Evolutionary conservation across 2,888 invertebrate species (phyloP).

Genomic region (Amiota minor): DNA sequence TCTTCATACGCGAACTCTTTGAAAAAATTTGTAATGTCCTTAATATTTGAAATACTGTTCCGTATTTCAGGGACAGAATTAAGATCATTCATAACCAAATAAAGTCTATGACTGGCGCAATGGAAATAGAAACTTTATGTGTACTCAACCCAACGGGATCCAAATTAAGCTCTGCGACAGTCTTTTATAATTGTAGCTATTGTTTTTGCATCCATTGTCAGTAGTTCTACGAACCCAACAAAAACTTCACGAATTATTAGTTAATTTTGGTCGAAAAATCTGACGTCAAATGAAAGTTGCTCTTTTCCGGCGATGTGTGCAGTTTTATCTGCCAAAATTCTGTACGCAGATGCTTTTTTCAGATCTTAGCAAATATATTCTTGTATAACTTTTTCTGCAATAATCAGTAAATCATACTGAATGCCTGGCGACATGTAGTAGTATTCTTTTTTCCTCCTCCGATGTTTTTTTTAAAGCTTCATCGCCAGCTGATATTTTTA

Average conservation of each 20-base stretch:
- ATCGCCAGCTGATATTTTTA: slow-evolving; percentile 6
- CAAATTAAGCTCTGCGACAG: background rate
- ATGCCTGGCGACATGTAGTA: background rate
- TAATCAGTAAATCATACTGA: background rate
- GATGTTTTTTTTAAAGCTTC: background rate
- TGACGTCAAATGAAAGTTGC: background rate
- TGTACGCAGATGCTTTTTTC: too few relatives aligned
- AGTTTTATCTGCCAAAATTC: background rate
- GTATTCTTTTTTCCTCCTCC: background rate
- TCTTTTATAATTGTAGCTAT: background rate
- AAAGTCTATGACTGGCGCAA: background rate
- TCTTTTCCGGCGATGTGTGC: background rate
- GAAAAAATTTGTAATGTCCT: too few relatives aligned
- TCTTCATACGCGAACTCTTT: too few relatives aligned
- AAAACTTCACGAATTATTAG: background rate
- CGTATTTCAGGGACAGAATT: too few relatives aligned
- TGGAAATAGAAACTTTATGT: background rate
- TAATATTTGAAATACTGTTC: too few relatives aligned
- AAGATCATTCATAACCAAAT: background rate
- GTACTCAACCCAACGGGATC: background rate
- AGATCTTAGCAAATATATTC: background rate
- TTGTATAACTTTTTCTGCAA: background rate
- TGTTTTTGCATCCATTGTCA: background rate
- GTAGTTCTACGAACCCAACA: background rate
- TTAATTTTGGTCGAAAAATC: background rate